Evolutionary conservation across 2,113 vertebrate genomes (phyloP), one percentile per base, ranked within the genome.

Genomic region (Indicator indicator): DNA sequence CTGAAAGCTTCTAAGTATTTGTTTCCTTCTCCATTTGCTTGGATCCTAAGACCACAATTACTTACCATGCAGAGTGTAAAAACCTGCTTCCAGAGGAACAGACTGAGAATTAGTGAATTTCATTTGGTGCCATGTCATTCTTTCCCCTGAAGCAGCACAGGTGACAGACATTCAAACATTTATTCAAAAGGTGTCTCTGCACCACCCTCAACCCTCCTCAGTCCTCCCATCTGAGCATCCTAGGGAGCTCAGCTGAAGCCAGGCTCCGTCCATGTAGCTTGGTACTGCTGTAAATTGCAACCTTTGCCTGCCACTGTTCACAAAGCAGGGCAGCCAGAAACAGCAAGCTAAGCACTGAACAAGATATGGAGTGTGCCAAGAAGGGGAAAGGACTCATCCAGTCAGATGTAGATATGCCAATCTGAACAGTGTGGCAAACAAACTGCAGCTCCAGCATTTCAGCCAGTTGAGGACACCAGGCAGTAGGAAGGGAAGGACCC

Each of bases 1-100:
- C 18, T 50, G 21, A 36, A 83, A 59, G n/a, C 24, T 79, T 79
- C 55, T 63, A 84, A 87, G 83, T 72, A 44, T 32, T 71, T 70
- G 12, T 74, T 94, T 92, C 21, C 19, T 83, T 85, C 92, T 70
- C 60, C 81, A 19, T 82, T 84, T 71, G 30, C 11, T 30, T 60
- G 33, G 50, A 60, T 1, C 11, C 11, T 19, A 85, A 58, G 33
- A 26, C 26, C 24, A 59, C 63, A 76, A 78, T 75, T 65, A 33
- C 12, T 28, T 59, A 70, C 23, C 23, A 28, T 3, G 16, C 20
- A 54, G 65, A 62, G 38, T 69, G 16, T n/a, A 83, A 85, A 91
- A 87, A 9, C 6, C 18, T n/a, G 27, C 50, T 76, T 85, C 21
- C 46, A 73, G 62, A 84, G 62, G 55, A 83, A 52, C 6, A 59